Conservation (phyloP, 2,113 vertebrate species). For the Benitochromis conjunctus region DNA sequence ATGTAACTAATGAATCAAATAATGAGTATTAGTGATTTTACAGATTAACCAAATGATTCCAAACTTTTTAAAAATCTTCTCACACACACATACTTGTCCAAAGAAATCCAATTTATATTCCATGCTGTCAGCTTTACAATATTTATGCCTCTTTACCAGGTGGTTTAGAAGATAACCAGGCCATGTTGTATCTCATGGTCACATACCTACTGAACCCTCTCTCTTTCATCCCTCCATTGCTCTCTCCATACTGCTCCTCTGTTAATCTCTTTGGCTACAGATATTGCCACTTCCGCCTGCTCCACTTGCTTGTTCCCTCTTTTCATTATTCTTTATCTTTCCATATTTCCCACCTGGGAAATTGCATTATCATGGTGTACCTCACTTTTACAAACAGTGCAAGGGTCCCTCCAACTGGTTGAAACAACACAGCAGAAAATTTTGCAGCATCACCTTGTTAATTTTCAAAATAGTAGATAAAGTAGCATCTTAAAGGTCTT, state of each 20-base stretch:
- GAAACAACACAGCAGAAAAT: background rate
- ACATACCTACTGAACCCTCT: constrained; percentile 15
- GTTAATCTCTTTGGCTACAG: constrained; percentile 30
- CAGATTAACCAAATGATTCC: background rate
- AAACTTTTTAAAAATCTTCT: background rate
- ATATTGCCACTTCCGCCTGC: background rate
- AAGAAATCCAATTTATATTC: constrained; percentile 13
- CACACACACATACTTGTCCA: background rate
- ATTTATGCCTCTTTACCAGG: constrained; percentile 30
- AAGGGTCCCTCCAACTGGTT: background rate
- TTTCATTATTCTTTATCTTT: constrained; percentile 13
- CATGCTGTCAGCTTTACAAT: constrained; percentile 35
- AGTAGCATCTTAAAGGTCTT: background rate
- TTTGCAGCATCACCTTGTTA: background rate
- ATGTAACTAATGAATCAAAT: background rate
- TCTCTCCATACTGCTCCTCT: background rate
- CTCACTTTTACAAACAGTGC: background rate
- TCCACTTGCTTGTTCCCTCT: background rate
- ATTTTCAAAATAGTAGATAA: background rate
- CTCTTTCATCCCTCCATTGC: background rate
- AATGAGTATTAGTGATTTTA: background rate
- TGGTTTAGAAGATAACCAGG: constrained; percentile 42
- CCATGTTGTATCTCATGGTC: constrained; percentile 34
- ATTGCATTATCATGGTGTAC: background rate
- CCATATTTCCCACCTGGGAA: background rate